Evolutionary conservation across 1,140 invertebrate genomes (phyloP).

Genomic region (Babylonia areolata): DNA sequence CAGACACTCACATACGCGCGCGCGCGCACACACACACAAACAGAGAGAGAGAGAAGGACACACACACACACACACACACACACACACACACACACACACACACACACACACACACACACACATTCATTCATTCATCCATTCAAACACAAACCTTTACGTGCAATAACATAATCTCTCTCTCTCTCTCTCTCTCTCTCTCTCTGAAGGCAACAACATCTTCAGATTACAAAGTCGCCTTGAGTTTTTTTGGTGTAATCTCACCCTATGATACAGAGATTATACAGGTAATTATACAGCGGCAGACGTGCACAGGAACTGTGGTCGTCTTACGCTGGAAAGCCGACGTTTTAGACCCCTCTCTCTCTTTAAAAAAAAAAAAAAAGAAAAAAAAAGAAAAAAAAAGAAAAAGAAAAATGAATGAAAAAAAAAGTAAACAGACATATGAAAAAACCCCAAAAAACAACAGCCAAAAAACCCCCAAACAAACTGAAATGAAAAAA

Average conservation of each 20-base stretch:
- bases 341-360: too few relatives aligned
- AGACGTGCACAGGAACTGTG: too few relatives aligned
- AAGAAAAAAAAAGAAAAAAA: neutral
- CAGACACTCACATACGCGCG: neutral
- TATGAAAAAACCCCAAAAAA: neutral
- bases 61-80: constrained; percentile 4
- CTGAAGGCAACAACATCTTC: too few relatives aligned
- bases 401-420: neutral
- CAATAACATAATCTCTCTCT: too few relatives aligned
- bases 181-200: neutral
- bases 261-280: too few relatives aligned
- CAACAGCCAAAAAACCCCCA: neutral
- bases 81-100: constrained; percentile 5
- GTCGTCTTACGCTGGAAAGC: too few relatives aligned
- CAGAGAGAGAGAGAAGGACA: neutral
- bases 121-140: too few relatives aligned
- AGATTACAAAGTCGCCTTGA: too few relatives aligned
- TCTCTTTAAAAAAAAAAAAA: neutral
- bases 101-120: constrained; percentile 4
- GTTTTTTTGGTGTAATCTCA: too few relatives aligned
- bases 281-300: too few relatives aligned
- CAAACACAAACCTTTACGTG: too few relatives aligned
- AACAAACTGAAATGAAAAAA: too few relatives aligned
- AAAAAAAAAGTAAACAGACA: neutral
- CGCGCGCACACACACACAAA: neutral